Evolutionary conservation across 2,888 invertebrate genomes (phyloP), one percentile per base, ranked within the genome.

Genomic region (Malthinus seriepunctatus): DNA sequence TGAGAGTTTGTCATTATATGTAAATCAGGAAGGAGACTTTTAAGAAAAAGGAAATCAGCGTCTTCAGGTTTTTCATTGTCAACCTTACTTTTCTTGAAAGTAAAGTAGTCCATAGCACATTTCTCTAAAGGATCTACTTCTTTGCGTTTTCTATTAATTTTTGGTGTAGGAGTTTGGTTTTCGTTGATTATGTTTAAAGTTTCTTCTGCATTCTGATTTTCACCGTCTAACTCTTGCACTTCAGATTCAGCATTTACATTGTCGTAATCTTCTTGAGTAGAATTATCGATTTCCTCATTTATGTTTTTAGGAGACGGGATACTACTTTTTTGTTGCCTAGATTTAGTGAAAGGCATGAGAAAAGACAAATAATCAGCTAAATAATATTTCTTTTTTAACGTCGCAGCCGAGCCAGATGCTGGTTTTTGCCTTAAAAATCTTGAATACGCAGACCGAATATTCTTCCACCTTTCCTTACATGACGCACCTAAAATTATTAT

Each of bases 401-500:
- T 38, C 3, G 45, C 23, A 2, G 33, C 33, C 14, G 38, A 42
- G 7, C 47, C 57, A 47, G 12, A 31, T 34, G 49, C 11, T 51
- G 31, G 48, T 34, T 48, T 53, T 53, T 48, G 34, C 45, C 32
- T 45, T 9, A 44, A 32, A 45, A 38, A 46, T 35, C 47, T 33
- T 31, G 47, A 23, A 42, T 52, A 52, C 33, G 48, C 31, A 47
- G 32, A 8, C 9, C 52, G n/a, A 6, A 52, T 12, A 10, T 52
- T 52, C 46, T 58, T 58, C 58, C 58, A 58, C 32, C 42, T 46
- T 15, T 58, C 52, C 45, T 57, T 57, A 35, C 57, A 57, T 37
- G 51, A 32, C 11, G 39, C 12, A 14, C 35, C 51, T 47, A 11
- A 48, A 58, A 53, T 32, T 42, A 58, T n/a, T 51, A 32, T 37